Conservation (phyloP, 2,888 invertebrate genomes). For the Leptopterna dolabrata region DNA sequence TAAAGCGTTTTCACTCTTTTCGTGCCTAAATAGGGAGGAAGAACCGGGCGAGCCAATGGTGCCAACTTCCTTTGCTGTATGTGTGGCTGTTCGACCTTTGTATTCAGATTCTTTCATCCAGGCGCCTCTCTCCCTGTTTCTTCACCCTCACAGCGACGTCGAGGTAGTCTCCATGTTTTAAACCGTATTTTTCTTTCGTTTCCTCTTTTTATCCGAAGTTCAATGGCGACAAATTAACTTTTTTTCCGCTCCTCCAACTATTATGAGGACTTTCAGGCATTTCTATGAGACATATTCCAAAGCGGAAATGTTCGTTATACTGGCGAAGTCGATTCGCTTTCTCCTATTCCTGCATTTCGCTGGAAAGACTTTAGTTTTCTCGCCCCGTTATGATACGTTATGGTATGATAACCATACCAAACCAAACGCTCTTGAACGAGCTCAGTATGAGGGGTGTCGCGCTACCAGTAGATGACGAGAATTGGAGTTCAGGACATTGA, state of each 20-base stretch:
- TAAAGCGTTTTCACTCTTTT: not conserved
- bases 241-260: not conserved
- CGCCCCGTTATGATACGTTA: too few species aligned
- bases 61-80: conserved; percentile 27
- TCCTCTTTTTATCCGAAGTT: not conserved
- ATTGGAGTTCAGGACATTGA: too few species aligned
- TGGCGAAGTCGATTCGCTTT: too few species aligned
- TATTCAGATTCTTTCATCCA: conserved; percentile 5
- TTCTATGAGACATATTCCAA: too few species aligned
- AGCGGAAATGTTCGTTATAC: too few species aligned
- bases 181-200: not conserved
- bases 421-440: too few species aligned
- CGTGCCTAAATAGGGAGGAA: not conserved
- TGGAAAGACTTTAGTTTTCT: too few species aligned
- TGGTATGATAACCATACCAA: too few species aligned
- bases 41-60: conserved; percentile 15
- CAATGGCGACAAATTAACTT: not conserved
- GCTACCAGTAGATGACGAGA: too few species aligned
- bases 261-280: not conserved
- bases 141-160: not conserved
- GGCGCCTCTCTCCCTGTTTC: not conserved
- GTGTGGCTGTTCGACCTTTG: conserved; percentile 27
- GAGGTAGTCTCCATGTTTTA: not conserved
- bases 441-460: too few species aligned
- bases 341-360: too few species aligned